Conservation (phyloP, 2,113 vertebrate genomes). For the Corapipo altera region DNA sequence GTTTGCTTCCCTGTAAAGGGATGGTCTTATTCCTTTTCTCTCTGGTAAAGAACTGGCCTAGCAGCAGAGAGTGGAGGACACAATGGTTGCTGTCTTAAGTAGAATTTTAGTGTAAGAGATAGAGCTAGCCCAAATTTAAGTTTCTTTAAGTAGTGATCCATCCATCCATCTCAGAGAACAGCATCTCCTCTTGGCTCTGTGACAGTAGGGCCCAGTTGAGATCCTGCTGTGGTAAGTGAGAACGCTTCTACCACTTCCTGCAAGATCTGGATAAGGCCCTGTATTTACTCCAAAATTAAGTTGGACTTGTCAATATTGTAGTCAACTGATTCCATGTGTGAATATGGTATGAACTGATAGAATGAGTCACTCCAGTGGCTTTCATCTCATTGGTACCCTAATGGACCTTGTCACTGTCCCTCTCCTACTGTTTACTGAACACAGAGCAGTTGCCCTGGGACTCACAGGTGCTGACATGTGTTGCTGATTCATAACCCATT, state of each 20-base stretch:
- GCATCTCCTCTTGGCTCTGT: background rate
- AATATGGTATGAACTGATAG: background rate
- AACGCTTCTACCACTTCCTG: background rate
- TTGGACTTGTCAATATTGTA: background rate
- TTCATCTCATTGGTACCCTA: background rate
- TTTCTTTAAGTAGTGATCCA: background rate
- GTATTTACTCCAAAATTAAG: background rate
- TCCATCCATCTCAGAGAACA: background rate
- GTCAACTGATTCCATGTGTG: background rate
- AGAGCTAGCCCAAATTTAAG: background rate
- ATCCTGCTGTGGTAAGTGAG: background rate
- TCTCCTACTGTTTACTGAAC: background rate
- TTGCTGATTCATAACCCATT: background rate
- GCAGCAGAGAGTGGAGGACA: background rate
- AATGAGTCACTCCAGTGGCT: accelerated
- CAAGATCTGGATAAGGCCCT: background rate
- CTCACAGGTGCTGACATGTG: accelerated
- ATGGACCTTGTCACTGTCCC: background rate
- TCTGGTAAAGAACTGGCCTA: background rate
- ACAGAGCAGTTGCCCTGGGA: background rate
- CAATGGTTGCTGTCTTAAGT: background rate
- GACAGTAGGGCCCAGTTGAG: background rate
- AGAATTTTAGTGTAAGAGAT: background rate
- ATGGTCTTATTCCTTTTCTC: background rate
- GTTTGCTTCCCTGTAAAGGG: background rate